These are phyloP conservation scores for Leucoraja erinaceus DNA, from an alignment of 2,113 vertebrate genomes.

Conservation along the genomic window DNA sequence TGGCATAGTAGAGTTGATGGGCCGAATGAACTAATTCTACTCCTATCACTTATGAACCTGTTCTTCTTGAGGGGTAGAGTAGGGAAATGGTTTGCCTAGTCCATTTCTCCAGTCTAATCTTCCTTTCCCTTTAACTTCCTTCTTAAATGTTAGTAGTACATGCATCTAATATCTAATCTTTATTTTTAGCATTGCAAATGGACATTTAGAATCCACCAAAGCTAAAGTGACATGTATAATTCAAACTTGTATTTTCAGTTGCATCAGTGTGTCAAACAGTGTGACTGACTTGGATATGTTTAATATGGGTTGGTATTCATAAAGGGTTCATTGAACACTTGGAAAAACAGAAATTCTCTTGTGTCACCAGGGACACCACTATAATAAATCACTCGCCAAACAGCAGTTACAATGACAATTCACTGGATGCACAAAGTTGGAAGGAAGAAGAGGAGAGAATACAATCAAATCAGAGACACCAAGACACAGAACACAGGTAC, in stretches of 20 bases:
- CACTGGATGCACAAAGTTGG: slow-evolving; percentile 64
- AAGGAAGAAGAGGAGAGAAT: slow-evolving; percentile 71
- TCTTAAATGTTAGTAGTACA: neutral
- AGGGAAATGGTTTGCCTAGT: too few relatives aligned
- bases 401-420: slow-evolving; percentile 64
- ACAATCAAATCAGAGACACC: slow-evolving; percentile 65
- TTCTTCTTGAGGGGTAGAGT: neutral
- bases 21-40: too few relatives aligned
- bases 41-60: too few relatives aligned
- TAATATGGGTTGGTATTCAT: neutral
- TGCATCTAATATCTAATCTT: neutral
- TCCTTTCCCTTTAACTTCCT: neutral
- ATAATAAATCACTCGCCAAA: slow-evolving; percentile 66
- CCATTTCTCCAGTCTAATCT: neutral
- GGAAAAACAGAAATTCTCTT: slow-evolving; percentile 1
- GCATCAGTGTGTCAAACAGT: neutral
- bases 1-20: too few relatives aligned
- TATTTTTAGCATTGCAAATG: neutral
- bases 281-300: neutral
- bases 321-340: neutral
- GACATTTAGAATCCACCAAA: neutral
- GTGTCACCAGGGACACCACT: slow-evolving; percentile 58
- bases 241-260: neutral
- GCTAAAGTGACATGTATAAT: neutral
- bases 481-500: slow-evolving; percentile 81